A percentile compares a stretch with the other conserved stretches of the same genome.
Conservation (phyloP, 2,888 invertebrate genomes). For the Cyclophora albipunctata region DNA sequence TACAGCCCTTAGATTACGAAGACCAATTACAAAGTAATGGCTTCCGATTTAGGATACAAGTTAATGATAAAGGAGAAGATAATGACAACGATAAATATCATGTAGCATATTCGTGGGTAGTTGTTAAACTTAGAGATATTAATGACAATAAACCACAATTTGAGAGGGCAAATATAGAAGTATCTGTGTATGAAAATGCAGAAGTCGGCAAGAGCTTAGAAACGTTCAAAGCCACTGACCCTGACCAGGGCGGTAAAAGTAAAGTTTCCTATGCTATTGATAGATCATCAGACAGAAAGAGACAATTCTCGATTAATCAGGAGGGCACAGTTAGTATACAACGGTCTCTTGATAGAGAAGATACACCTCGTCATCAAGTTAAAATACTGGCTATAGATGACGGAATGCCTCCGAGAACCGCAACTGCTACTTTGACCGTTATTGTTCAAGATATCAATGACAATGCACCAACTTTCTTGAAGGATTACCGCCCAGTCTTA, state of each 20-base stretch:
- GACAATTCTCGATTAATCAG: slow-evolving; percentile 95
- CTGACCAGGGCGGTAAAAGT: slow-evolving; percentile 95
- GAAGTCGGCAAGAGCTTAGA: slow-evolving; percentile 92
- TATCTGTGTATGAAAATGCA: slow-evolving; percentile 93
- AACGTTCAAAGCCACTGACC: slow-evolving; percentile 96
- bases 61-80: slow-evolving; percentile 95
- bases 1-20: slow-evolving; percentile 96
- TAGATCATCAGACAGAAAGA: slow-evolving; percentile 91
- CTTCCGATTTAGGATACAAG: slow-evolving; percentile 95
- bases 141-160: slow-evolving; percentile 98
- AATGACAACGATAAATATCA: slow-evolving; percentile 98
- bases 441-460: slow-evolving; percentile 97
- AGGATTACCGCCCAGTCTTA: slow-evolving; percentile 93
- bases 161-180: slow-evolving; percentile 94
- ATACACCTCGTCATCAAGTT: slow-evolving; percentile 95
- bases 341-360: slow-evolving; percentile 92
- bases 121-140: slow-evolving; percentile 93
- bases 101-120: slow-evolving; percentile 96
- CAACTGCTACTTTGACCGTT: slow-evolving; percentile 94
- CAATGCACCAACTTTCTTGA: slow-evolving; percentile 94
- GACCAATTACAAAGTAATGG: slow-evolving; percentile 96
- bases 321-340: slow-evolving; percentile 97
- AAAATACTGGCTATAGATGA: slow-evolving; percentile 97
- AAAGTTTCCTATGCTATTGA: slow-evolving; percentile 95
- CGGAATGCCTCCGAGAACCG: slow-evolving; percentile 93